Base-by-base conservation (phyloP, 2,888 invertebrate genomes). In the Mimas tiliae region DNA sequence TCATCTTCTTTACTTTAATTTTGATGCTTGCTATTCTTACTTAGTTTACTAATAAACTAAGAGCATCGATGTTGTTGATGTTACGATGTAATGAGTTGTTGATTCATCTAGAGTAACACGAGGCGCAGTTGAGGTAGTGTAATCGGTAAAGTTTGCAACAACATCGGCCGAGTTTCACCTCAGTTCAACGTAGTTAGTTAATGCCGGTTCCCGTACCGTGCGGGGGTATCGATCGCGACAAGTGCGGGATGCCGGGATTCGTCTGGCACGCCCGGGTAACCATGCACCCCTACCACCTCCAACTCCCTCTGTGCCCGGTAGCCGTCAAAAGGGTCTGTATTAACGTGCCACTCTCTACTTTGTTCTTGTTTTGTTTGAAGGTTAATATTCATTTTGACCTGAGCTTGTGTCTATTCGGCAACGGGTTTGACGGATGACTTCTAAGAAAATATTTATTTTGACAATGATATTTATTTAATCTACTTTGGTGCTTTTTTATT, bases 301-400 rank as follows among this genome's bases (percentile, higher is more conserved):
- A 76, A 75, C 77, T 68, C 68, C 76, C 74, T 64, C 67, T 71
- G 69, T 64, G 64, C 68, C 63, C 73, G 64, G 69, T 72, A 70
- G 78, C 80, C 82, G 77, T 82, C 85, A 83, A 84, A 86, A 88
- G 86, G 84, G 83, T 83, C 84, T 81, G 81, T 84, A 87, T 87
- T 82, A 88, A 87, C 85, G 86, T 86, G 85, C 86, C 85, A 84
- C 84, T 88, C 86, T 82, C 84, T 86, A 87, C 90, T 91, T 91
- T 90, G 90, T 89, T 91, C 90, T 90, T 90, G 89, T 92, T 91
- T 90, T 87, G 88, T 92, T 92, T 93, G 91, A 93, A 93, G 91
- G 93, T 93, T 93, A 93, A 91, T 89, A 87, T 87, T 85, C 82
- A 82, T 86, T 88, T 84, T 85, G 85, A 87, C 86, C 85, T 83